Conservation (phyloP, 2,113 vertebrate genomes). For the Hippocampus barbouri region DNA sequence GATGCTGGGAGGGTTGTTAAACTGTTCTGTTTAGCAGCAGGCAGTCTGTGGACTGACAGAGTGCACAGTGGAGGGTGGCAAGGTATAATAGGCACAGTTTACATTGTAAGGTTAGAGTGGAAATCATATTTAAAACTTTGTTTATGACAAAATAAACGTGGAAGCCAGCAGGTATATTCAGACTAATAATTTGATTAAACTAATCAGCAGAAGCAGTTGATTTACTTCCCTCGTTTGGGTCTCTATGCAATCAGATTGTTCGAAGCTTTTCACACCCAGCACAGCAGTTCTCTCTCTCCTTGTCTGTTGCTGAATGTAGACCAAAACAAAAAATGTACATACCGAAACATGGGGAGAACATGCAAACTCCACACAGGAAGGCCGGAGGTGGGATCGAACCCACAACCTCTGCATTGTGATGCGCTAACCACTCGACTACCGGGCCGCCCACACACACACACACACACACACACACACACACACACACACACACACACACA, state of each 20-base stretch:
- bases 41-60: slow-evolving; percentile 41
- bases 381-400: no score
- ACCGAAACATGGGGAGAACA: no score
- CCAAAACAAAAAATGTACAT: no score
- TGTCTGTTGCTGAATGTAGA: no score
- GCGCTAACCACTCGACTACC: no score
- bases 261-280: background rate
- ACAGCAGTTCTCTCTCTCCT: background rate
- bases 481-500: no score
- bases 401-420: no score
- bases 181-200: background rate
- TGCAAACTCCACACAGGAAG: no score
- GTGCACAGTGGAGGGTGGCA: slow-evolving; percentile 42
- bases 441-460: no score
- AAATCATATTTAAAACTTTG: background rate
- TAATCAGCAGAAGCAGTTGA: background rate
- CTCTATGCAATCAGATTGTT: background rate
- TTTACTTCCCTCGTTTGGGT: background rate
- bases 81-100: slow-evolving; percentile 28
- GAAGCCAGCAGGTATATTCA: background rate
- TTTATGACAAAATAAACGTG: slow-evolving; percentile 1
- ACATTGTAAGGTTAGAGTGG: slow-evolving; percentile 21
- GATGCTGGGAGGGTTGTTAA: slow-evolving; percentile 62
- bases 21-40: slow-evolving; percentile 66
- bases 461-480: no score